Evolutionary conservation across 2,113 vertebrate species (phyloP).

Genomic region (Progne subis): DNA sequence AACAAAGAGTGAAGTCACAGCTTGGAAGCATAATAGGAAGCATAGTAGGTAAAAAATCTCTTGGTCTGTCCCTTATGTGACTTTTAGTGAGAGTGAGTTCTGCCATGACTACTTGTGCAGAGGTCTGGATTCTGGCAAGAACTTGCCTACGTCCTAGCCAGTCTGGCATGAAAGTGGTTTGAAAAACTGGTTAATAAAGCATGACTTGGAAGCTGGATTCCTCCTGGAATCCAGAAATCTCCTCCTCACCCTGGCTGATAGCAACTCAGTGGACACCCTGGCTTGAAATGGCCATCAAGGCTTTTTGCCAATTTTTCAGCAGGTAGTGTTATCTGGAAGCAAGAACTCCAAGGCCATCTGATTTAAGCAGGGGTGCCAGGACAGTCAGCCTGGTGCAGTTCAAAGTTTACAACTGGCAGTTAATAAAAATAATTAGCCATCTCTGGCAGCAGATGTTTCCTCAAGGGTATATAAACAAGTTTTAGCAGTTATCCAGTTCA

Average conservation of each 20-base stretch:
- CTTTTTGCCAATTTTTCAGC: background rate
- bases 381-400: background rate
- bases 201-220: background rate
- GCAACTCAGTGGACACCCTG: background rate
- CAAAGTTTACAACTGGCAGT: background rate
- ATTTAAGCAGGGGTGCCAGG: background rate
- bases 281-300: background rate
- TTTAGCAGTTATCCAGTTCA: background rate
- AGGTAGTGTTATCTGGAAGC: background rate
- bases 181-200: background rate
- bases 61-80: background rate
- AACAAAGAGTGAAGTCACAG: background rate
- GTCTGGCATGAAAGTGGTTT: background rate
- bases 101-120: background rate
- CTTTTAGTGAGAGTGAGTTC: background rate
- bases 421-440: background rate
- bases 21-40: background rate
- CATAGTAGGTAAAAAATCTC: rapidly evolving
- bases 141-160: background rate
- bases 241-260: background rate
- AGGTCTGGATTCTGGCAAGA: background rate
- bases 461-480: background rate
- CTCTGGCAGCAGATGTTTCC: background rate
- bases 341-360: background rate
- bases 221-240: background rate